Evolutionary conservation across 2,888 invertebrate genomes (phyloP), one percentile per base, ranked within the genome.

Genomic region (Chrysomela aeneicollis): DNA sequence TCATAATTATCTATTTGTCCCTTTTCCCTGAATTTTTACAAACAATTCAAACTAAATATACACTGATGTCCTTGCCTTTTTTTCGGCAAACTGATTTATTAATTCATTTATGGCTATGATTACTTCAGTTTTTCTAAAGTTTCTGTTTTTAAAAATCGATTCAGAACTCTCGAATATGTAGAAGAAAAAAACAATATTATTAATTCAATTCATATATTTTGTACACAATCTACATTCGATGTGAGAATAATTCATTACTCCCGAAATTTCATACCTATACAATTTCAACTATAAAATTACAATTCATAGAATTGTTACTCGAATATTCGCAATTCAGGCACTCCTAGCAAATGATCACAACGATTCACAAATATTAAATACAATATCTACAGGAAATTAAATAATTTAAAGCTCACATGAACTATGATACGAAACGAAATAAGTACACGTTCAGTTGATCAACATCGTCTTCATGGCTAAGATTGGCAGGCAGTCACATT

Each of bases 401-500:
- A 64, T 67, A 61, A 67, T 59, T 67, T 64, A 63, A 63, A 57
- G 57, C 30, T 57, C 22, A 55, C 55, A 57, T 17, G 15, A 17
- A 59, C 46, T 37, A 37, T 57, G 46, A 63, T 50, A 55, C 61
- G 60, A 49, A 59, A 64, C 15, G 42, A 19, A 57, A 46, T n/a
- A 18, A 37, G 52, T 47, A 69, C 59, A 57, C 18, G 32, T 52
- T 64, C 66, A 67, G 70, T 60, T 35, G 10, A 26, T 72, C 64
- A 42, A n/a, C 42, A 4, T 42, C 2, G 66, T 73, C 58, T 73
- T 73, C 76, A 79, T 76, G 76, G 76, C 78, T 79, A 77, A 75
- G 74, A 75, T 77, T 78, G 78, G 77, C 78, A 76, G 77, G 76
- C 75, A 76, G 74, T 67, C 66, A 64, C 70, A 63, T 73, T 74